Base-by-base conservation (phyloP, 2,113 vertebrate genomes). In the Taurulus bubalis region DNA sequence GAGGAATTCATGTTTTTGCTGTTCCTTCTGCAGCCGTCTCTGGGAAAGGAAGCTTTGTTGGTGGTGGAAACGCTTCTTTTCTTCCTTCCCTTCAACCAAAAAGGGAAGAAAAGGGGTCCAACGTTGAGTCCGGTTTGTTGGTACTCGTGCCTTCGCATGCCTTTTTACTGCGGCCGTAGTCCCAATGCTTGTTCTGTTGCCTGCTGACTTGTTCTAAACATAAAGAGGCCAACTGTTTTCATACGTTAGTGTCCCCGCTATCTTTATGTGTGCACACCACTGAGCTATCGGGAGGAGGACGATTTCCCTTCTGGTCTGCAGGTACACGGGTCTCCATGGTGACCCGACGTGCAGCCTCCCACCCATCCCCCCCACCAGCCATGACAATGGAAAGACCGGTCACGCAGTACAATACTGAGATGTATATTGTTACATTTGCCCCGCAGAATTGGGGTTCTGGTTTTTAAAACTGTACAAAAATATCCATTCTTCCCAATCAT, bases 111-210 rank as follows among this genome's bases (percentile, higher is more conserved):
- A 84, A 88, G 87, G 71, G 82, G 86, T 79, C 73, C 67, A 74
- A 79, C 80, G 83, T 75, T 79, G 84, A 85, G 83, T 93, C 85
- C 89, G 88, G 88, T 92, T 84, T 86, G 88, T 93, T 87, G 91
- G 91, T 92, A 89, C 91, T 91, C 84, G 93, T 95, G 93, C 94
- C 95, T 95, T 94, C 69, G 90, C 93, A 92, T 95, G 92, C 87
- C 62, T 91, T 93, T 32, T 85, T 72, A 75, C 87, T 81, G 91
- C 91, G 77, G 91, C 91, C 79, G 77, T 88, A 73, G 85, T 94
- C 84, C 85, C 70, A 47, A 85, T 90, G 87, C 87, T 93, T 90
- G 85, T 95, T 95, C 91, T 84, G 94, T 94, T 93, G 89, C 92
- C 91, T 94, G 85, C 92, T 95, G 93, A 95, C 91, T 85, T 93